A percentile compares a stretch with the other conserved stretches of the same genome.
These are phyloP conservation scores for Pterocles burchelli DNA, from an alignment of 2,113 vertebrate species.

Conservation along the genomic window DNA sequence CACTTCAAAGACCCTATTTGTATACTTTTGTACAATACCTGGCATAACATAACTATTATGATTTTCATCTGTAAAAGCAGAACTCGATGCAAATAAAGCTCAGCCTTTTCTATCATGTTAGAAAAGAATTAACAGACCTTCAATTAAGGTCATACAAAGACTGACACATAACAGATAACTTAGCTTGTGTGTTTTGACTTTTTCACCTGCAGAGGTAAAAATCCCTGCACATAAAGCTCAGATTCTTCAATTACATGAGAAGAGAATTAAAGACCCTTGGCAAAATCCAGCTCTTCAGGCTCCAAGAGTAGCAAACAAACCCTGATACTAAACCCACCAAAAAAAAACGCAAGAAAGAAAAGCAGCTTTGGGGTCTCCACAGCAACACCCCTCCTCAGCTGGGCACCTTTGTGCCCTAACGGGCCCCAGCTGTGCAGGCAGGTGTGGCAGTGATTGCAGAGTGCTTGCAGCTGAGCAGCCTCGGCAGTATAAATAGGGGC, in stretches of 20 bases:
- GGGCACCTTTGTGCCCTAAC: background rate
- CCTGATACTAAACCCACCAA: background rate
- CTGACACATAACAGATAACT: fast-evolving
- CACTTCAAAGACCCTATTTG: constrained; percentile 29
- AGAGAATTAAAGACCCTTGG: background rate
- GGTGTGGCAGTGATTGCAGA: constrained; percentile 43
- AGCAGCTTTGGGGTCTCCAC: background rate
- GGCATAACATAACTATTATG: background rate
- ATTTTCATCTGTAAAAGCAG: constrained; percentile 2
- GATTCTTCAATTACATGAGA: background rate
- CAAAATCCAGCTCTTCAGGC: background rate
- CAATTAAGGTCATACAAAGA: background rate
- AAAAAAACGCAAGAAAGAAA: background rate
- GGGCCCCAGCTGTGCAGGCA: background rate
- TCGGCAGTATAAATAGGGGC: constrained; percentile 1
- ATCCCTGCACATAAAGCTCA: background rate
- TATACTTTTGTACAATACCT: background rate
- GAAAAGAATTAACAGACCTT: background rate
- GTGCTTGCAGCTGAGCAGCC: constrained; percentile 31
- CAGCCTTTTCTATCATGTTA: background rate
- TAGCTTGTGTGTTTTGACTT: background rate
- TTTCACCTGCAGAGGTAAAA: background rate
- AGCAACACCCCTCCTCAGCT: background rate
- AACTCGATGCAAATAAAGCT: background rate
- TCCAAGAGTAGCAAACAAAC: background rate